A percentile compares a stretch with the other conserved stretches of the same genome.
Evolutionary conservation across 2,797 vertebrate genomes (phyloP).

Genomic region (Alectoris magna): DNA sequence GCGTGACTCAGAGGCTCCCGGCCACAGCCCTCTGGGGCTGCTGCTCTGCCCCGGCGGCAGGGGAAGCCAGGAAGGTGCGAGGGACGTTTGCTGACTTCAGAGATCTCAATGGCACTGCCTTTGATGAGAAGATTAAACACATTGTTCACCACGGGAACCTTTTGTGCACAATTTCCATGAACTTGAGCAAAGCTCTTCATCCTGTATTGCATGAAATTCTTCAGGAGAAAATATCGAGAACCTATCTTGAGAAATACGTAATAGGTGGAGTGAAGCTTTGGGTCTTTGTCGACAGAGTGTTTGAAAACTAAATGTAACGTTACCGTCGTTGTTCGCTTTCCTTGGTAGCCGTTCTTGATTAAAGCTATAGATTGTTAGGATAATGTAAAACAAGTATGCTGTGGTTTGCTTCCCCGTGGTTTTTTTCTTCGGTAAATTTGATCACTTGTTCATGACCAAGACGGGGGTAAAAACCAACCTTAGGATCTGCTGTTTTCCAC

Average conservation of each 20-base stretch:
- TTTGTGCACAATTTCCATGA: no score
- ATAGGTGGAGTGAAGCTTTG: no score
- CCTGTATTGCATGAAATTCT: no score
- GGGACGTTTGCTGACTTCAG: neutral
- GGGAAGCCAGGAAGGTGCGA: neutral
- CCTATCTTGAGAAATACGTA: no score
- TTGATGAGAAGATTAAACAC: no score
- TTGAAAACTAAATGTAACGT: neutral
- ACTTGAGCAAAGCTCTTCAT: no score
- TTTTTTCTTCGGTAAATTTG: neutral
- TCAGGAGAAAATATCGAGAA: no score
- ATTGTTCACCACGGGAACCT: no score
- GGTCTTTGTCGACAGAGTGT: neutral
- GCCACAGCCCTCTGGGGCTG: neutral
- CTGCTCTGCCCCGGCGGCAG: neutral
- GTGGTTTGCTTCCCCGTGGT: accelerated
- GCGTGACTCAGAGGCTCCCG: neutral
- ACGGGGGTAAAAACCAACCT: neutral
- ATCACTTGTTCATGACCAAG: neutral
- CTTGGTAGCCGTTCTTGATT: neutral
- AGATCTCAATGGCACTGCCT: no score
- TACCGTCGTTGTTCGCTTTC: neutral
- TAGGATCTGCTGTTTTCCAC: neutral
- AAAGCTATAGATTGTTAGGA: neutral
- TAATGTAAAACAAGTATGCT: neutral